Evolutionary conservation across 2,797 vertebrate species (phyloP), one percentile per base, ranked within the genome.

Genomic region (Margarornis squamiger): DNA sequence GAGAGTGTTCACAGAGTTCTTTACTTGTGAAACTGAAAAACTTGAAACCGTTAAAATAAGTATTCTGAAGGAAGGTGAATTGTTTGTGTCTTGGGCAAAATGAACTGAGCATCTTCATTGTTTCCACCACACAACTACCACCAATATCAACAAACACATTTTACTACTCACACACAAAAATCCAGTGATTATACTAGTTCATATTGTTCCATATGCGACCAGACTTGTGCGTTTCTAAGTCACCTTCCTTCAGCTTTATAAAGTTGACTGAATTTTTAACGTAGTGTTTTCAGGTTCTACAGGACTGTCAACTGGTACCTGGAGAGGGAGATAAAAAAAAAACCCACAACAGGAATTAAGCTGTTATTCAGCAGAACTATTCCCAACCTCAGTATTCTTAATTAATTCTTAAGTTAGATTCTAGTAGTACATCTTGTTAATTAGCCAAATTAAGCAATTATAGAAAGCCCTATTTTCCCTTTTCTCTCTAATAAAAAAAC

Each of bases 291-390:
- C 97, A 85, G 94, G 86, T 84, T 98, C 97, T 74, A 77, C 72
- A 57, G 97, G 96, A 92, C 96, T 98, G 22, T 98, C 97, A 67
- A 95, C 95, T 76, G 97, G 96, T 30, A 98, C 93, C 98, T 98
- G 93, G 49, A 51, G 38, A 52, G 9, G 14, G 39, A 39, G 6
- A 30, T 10, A 8, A 43, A 34, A 68, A n/a, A 43, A 55, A 20
- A 27, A 58, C 32, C 22, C 30, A 34, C 30, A 49, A 27, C 34
- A 70, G 52, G n/a, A 72, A 82, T 67, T 65, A 90, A 75, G 38
- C 18, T 48, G 61, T 58, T 74, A 62, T 11, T 57, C 45, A 72
- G 10, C 38, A 48, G 43, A 65, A 68, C 48, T 82, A 79, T n/a
- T 79, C 32, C 34, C 46, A 45, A 34, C 14, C 30, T 74, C 57